phyloP scores from a whole-genome alignment of 1,140 invertebrate species.

The Oreohelix idahoensis region DNA sequence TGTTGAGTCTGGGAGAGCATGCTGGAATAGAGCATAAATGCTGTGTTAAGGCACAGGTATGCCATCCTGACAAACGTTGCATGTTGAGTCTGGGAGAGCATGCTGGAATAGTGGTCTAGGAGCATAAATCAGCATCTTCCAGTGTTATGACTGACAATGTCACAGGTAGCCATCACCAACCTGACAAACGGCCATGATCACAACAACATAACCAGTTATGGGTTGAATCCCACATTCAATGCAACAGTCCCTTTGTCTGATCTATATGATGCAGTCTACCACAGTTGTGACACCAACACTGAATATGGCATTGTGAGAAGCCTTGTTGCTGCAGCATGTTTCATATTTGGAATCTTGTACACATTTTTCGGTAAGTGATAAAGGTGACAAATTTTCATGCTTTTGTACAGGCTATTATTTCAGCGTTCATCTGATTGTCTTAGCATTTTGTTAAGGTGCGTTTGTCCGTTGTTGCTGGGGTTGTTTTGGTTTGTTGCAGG shows the following conservation, averaged over 20 bases:
- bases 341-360: slow-evolving; percentile 79
- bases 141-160: neutral
- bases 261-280: neutral
- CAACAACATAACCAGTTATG: neutral
- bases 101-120: neutral
- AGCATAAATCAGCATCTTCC: neutral
- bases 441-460: too few relatives aligned
- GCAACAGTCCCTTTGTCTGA: neutral
- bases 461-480: too few relatives aligned
- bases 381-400: too few relatives aligned
- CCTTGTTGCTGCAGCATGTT: slow-evolving; percentile 77
- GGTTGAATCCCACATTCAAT: neutral
- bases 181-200: neutral
- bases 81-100: neutral
- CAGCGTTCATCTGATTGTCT: too few relatives aligned
- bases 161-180: neutral
- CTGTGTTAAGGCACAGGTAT: too few relatives aligned
- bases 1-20: too few relatives aligned
- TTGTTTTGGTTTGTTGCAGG: too few relatives aligned
- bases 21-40: too few relatives aligned
- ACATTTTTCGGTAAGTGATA: slow-evolving; percentile 78
- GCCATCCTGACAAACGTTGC: neutral
- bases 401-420: too few relatives aligned
- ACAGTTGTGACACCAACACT: neutral
- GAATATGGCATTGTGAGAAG: slow-evolving; percentile 76